Evolutionary conservation across 2,888 invertebrate genomes (phyloP).

Genomic region (Stenotaenia linearis): DNA sequence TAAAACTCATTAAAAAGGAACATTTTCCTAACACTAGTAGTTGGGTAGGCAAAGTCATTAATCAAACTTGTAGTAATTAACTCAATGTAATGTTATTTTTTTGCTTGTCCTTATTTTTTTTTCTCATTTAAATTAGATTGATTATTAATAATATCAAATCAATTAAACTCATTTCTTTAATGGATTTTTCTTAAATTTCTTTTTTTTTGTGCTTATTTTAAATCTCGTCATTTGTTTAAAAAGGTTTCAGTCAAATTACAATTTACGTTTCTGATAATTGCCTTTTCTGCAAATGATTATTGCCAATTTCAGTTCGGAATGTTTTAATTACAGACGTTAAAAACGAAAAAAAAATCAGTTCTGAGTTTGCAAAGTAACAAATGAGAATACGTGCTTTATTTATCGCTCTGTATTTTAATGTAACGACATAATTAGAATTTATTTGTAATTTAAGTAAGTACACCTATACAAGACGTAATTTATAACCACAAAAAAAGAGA

Average conservation of each 20-base stretch:
- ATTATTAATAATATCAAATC: too few species aligned
- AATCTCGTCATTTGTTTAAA: too few species aligned
- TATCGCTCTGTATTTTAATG: not conserved
- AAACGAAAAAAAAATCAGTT: too few species aligned
- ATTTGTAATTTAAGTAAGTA: not conserved
- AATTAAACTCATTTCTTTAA: too few species aligned
- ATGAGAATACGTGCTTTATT: not conserved
- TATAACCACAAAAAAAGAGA: too few species aligned
- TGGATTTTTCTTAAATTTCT: not conserved
- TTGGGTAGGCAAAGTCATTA: not conserved
- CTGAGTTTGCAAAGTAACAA: too few species aligned
- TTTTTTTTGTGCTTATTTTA: not conserved
- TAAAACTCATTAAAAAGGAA: not conserved
- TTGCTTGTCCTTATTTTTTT: too few species aligned
- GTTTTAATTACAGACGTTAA: not conserved
- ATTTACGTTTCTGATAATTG: not conserved
- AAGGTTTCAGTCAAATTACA: not conserved
- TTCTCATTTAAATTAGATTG: too few species aligned
- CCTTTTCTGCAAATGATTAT: not conserved
- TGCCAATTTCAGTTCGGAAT: not conserved
- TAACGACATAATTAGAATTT: not conserved
- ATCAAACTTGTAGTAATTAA: conserved; percentile 5
- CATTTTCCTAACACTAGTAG: not conserved
- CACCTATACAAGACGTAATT: not conserved
- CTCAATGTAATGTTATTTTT: not conserved